These are phyloP conservation scores for Alloplasta piceator DNA, from an alignment of 2,888 invertebrate genomes.

Conservation along the genomic window DNA sequence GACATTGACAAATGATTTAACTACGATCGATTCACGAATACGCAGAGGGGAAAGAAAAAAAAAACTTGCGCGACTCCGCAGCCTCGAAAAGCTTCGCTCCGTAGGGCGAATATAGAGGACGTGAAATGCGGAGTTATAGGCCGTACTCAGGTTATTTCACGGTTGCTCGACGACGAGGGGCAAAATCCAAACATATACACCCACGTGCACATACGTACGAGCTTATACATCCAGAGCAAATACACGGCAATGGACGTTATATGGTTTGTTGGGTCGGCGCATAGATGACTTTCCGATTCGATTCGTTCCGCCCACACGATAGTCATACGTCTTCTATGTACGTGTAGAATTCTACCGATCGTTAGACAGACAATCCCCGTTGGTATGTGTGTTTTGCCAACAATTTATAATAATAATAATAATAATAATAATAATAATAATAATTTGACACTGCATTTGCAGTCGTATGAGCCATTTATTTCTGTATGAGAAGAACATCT, in stretches of 20 bases:
- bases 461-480: too few species aligned
- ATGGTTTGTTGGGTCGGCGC: conserved; percentile 34
- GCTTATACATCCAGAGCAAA: conserved; percentile 8
- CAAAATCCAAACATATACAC: conserved; percentile 25
- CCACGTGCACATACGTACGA: not conserved
- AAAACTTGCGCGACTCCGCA: conserved; percentile 44
- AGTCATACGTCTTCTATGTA: not conserved
- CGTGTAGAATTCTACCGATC: not conserved
- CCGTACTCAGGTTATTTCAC: conserved; percentile 58
- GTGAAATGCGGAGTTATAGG: not conserved
- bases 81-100: too few species aligned
- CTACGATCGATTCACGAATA: conserved; percentile 65
- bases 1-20: conserved; percentile 69
- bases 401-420: too few species aligned
- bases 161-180: conserved; percentile 58
- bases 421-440: too few species aligned
- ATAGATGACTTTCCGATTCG: conserved; percentile 56
- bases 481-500: too few species aligned
- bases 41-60: conserved; percentile 13
- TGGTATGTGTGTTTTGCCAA: too few species aligned
- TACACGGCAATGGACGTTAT: conserved; percentile 9
- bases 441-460: too few species aligned
- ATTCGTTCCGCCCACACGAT: conserved; percentile 42
- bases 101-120: not conserved
- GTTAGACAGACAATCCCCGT: too few species aligned